Evolutionary conservation across 2,888 invertebrate genomes (phyloP), one percentile per base, ranked within the genome.

Genomic region (Cerastoderma edule): DNA sequence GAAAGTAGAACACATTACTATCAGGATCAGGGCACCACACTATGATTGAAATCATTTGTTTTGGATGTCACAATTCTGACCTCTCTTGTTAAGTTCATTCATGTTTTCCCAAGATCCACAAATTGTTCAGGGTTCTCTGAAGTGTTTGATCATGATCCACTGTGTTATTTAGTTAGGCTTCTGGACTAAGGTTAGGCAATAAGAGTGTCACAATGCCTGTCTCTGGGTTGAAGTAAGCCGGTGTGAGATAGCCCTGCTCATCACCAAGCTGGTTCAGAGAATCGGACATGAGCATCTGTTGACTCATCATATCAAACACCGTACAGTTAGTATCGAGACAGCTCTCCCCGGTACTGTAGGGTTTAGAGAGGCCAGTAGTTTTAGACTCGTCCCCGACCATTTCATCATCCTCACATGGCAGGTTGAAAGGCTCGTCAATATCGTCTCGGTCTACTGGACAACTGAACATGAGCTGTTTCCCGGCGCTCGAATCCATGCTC

Each of bases 181-280:
- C 60, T 39, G 35, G 60, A 39, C 24, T 35, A 3, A 60, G 24
- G 2, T 35, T 39, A 35, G 78, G 82, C 19, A 82, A 32, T 24
- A 82, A 60, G 10, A 82, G 65, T 10, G 82, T 79, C 3, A 82
- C 75, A 28, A 69, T 79, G n/a, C 77, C 77, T 35, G 82, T 77
- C 10, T 56, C 69, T 35, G 82, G 82, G 46, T 82, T 74, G 44
- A 70, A 82, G 39, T 79, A 82, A 1, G 82, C 82, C 24, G 78
- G 78, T 30, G 77, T 79, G 27, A 82, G 50, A 46, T 65, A 75
- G 22, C 73, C 77, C 24, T 75, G 72, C 39, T 73, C 72, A 10
- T 80, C 80, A 3, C 67, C 72, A 4, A 72, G 57, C 28, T 53
- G 39, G 30, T 56, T 27, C 0, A 74, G 33, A 10, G 74, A 54